Conservation (phyloP, 2,888 invertebrate species). For the Xanthostigma xanthostigma region DNA sequence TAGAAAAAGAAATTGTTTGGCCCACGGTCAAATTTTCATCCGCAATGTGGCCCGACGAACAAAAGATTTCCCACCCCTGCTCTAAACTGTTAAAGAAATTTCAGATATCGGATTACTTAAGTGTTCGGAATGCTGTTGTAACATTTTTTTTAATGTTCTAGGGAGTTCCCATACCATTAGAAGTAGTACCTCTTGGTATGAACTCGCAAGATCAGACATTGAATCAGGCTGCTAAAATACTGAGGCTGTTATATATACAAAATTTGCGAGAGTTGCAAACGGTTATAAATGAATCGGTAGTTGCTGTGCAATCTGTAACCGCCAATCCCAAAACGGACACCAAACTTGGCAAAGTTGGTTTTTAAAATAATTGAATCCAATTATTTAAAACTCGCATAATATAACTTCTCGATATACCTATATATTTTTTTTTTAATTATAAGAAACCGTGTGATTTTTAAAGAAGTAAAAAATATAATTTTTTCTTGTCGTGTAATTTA, state of each 20-base stretch:
- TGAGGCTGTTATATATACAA: slow-evolving; percentile 68
- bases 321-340: slow-evolving; percentile 96
- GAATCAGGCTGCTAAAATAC: slow-evolving; percentile 58
- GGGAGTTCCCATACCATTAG: slow-evolving; percentile 55
- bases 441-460: too few relatives aligned
- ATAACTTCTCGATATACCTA: too few relatives aligned
- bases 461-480: too few relatives aligned
- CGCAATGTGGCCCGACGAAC: too few relatives aligned
- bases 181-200: slow-evolving; percentile 50
- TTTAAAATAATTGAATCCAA: slow-evolving; percentile 23
- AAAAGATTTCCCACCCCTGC: too few relatives aligned
- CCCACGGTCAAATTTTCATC: too few relatives aligned
- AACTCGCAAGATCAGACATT: slow-evolving; percentile 44
- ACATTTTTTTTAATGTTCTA: slow-evolving; percentile 18
- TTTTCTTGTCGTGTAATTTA: too few relatives aligned
- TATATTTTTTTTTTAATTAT: too few relatives aligned
- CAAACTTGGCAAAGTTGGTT: slow-evolving; percentile 82
- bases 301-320: slow-evolving; percentile 80
- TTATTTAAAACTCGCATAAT: too few relatives aligned
- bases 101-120: too few relatives aligned
- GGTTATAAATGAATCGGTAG: slow-evolving; percentile 85
- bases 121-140: slow-evolving; percentile 2
- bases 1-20: too few relatives aligned
- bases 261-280: slow-evolving; percentile 81
- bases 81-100: too few relatives aligned